phyloP scores from a whole-genome alignment of 2,113 vertebrate species.

The Scartelaos histophorus region DNA sequence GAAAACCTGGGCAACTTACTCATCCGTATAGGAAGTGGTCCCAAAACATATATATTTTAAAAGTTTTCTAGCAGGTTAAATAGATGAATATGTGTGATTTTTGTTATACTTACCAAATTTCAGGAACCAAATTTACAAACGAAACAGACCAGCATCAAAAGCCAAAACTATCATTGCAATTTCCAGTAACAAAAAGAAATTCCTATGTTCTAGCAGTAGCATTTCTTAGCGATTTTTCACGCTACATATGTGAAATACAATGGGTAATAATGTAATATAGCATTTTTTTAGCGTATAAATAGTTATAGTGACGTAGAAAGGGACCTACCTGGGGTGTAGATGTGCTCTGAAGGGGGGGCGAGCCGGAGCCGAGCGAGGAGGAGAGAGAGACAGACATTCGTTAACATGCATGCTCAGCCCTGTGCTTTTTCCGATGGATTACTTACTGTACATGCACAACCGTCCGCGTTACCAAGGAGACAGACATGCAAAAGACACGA shows the following conservation, averaged over 20 bases:
- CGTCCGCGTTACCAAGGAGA: conserved; percentile 63
- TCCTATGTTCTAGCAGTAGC: too few relatives aligned
- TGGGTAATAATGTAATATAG: background rate
- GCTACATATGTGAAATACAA: background rate
- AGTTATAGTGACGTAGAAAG: conserved; percentile 68
- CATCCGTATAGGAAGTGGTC: conserved; percentile 46
- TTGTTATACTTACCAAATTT: conserved; percentile 64
- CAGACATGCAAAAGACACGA: conserved; percentile 68
- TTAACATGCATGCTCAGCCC: conserved; percentile 98
- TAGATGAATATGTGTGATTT: conserved; percentile 49
- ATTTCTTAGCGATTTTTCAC: background rate
- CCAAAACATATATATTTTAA: conserved; percentile 19
- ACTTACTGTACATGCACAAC: conserved; percentile 78
- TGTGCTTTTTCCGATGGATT: conserved; percentile 62
- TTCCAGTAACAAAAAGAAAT: too few relatives aligned
- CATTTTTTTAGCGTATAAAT: conserved; percentile 54
- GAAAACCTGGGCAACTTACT: conserved; percentile 44
- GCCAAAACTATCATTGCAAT: background rate
- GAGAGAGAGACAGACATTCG: conserved; percentile 99
- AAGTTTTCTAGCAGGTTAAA: conserved; percentile 24
- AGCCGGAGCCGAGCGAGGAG: conserved; percentile 89
- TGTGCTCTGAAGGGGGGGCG: conserved; percentile 87
- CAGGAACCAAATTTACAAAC: conserved; percentile 55
- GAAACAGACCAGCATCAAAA: conserved; percentile 42
- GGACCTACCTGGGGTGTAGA: conserved; percentile 98